Evolutionary conservation across 1,140 invertebrate genomes (phyloP).

Genomic region (Cyclina sinensis): DNA sequence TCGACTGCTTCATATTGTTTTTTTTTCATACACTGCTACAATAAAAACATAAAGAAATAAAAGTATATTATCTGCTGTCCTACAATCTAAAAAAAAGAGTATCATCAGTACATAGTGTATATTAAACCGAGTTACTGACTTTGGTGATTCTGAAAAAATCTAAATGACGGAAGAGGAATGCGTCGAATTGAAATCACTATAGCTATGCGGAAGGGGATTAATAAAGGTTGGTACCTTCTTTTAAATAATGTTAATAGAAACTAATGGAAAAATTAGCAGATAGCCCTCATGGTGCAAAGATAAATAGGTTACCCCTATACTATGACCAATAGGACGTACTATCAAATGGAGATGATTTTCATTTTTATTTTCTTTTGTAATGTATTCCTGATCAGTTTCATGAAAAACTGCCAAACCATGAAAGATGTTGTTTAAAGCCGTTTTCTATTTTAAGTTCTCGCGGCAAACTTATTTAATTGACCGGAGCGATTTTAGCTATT

Average conservation of each 20-base stretch:
- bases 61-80: no score
- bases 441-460: slow-evolving; percentile 15
- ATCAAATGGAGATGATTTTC: slow-evolving; percentile 33
- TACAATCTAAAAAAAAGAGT: slow-evolving; percentile 27
- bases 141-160: slow-evolving; percentile 22
- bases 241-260: slow-evolving; percentile 26
- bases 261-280: slow-evolving; percentile 15
- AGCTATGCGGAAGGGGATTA: slow-evolving; percentile 18
- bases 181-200: slow-evolving; percentile 29
- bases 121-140: slow-evolving; percentile 34
- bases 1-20: no score
- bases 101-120: slow-evolving; percentile 34
- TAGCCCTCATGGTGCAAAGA: slow-evolving; percentile 12
- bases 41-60: no score
- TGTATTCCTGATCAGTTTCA: slow-evolving; percentile 30
- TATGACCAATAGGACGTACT: slow-evolving; percentile 16
- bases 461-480: slow-evolving; percentile 28
- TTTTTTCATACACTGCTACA: no score
- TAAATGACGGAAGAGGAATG: slow-evolving; percentile 26
- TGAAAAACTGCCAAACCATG: no score
- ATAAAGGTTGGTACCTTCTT: slow-evolving; percentile 15
- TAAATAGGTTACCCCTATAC: neutral
- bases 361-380: slow-evolving; percentile 26
- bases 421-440: no score
- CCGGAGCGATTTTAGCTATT: slow-evolving; percentile 27